These are phyloP conservation scores for Diaperis boleti DNA, from an alignment of 2,888 invertebrate genomes.

Conservation along the genomic window DNA sequence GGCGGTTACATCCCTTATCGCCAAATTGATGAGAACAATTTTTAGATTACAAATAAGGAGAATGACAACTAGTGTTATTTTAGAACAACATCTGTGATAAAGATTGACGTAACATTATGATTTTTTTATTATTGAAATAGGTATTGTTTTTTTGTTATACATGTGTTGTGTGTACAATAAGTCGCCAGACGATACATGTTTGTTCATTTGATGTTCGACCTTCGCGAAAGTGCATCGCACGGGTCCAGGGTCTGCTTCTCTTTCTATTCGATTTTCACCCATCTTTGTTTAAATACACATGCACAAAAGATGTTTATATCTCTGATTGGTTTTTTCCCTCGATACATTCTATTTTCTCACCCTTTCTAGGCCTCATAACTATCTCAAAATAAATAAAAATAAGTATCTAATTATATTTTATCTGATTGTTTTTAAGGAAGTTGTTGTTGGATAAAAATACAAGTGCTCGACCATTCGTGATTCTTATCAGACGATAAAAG, in stretches of 20 bases:
- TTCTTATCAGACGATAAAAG: constrained; percentile 7
- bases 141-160: constrained; percentile 34
- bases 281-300: constrained; percentile 59
- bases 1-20: not conserved
- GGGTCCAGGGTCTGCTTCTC: constrained; percentile 63
- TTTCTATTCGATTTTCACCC: constrained; percentile 59
- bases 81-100: constrained; percentile 11
- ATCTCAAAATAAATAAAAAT: constrained; percentile 15
- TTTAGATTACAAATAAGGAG: constrained; percentile 12
- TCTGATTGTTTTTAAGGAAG: constrained; percentile 33
- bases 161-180: constrained; percentile 46
- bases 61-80: constrained; percentile 22
- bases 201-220: constrained; percentile 64
- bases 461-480: too few relatives aligned
- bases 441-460: too few relatives aligned
- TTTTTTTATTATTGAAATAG: constrained; percentile 34
- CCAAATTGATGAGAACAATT: constrained; percentile 9
- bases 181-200: constrained; percentile 63
- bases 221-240: constrained; percentile 66
- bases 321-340: constrained; percentile 15
- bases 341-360: constrained; percentile 28
- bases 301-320: constrained; percentile 53
- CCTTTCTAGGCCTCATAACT: constrained; percentile 31
- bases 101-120: constrained; percentile 35
- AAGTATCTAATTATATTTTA: constrained; percentile 31